Evolutionary conservation across 2,888 invertebrate genomes (phyloP).

Genomic region (Agriopis aurantiaria): DNA sequence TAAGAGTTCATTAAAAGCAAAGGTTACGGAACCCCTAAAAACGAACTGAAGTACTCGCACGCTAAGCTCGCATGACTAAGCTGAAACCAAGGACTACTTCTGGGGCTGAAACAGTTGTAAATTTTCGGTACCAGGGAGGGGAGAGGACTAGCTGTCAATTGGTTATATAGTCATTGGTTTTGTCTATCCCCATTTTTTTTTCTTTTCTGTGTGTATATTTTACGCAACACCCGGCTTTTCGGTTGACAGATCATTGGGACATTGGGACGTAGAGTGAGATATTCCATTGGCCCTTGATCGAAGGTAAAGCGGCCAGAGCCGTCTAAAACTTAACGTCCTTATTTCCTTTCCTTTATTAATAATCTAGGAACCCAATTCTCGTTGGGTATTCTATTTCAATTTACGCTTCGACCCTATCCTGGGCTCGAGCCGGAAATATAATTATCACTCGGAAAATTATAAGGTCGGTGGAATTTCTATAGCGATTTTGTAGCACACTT

Average conservation of each 20-base stretch:
- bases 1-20: too few relatives aligned
- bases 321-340: constrained; percentile 2
- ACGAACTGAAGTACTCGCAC: too few relatives aligned
- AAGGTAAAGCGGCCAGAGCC: background rate
- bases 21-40: too few relatives aligned
- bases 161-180: too few relatives aligned
- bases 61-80: too few relatives aligned
- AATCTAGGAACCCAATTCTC: constrained; percentile 22
- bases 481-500: constrained; percentile 16
- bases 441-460: constrained; percentile 43
- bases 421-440: constrained; percentile 37
- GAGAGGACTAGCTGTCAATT: too few relatives aligned
- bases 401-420: constrained; percentile 35
- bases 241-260: background rate
- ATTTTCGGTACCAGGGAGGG: too few relatives aligned
- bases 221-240: too few relatives aligned
- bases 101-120: too few relatives aligned
- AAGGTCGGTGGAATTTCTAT: constrained; percentile 32
- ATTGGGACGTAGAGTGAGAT: background rate
- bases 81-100: too few relatives aligned
- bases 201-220: too few relatives aligned
- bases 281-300: background rate
- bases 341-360: constrained; percentile 8
- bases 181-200: too few relatives aligned
- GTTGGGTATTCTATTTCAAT: constrained; percentile 32